Base-by-base conservation (phyloP, 2,797 vertebrate genomes). In the Salmo trutta region DNA sequence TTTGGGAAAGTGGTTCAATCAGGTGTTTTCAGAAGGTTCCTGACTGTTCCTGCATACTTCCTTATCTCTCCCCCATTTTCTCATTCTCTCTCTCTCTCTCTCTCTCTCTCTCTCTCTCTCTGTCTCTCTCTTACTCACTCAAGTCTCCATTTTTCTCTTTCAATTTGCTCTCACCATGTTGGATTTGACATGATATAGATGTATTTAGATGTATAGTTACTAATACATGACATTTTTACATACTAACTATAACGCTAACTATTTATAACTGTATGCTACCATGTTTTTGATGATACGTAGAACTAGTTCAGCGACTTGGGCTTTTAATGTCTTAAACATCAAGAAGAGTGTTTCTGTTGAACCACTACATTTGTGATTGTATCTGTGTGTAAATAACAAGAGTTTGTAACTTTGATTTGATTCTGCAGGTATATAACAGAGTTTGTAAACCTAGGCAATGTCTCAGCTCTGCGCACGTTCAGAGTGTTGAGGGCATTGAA, bases 371-470 rank as follows among this genome's bases (percentile, higher is more conserved):
- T 79, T 78, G 68, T 77, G 78, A 76, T 76, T 77, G 74, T 53
- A 74, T 87, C 56, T 88, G 4, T 83, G 77, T 90, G 88, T 90
- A 81, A 92, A 92, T 93, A 93, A 93, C 69, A 3, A 86, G 87
- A 83, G 94, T 91, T 95, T 96, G 95, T 97, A 97, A 97, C 96
- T 99, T 95, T 99, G 97, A 95, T 99, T 97, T 99, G 95, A 98
- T 98, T 96, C 97, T 98, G 96, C 98, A 99, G 98, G 98, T 98
- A 99, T 99, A 97, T 99, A 98, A 99, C 98, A 98, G 98, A 99
- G 96, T 99, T 99, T 99, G 97, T 99, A 98, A 99, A 99, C 97
- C 97, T 99, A 99, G 98, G 98, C 97, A 99, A 98, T 99, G 97
- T 99, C 96, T 99, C 98, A 99, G 98, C 98, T 98, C 97, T 99